These are phyloP conservation scores for Allobates femoralis DNA, from an alignment of 2,797 vertebrate genomes.

Conservation along the genomic window DNA sequence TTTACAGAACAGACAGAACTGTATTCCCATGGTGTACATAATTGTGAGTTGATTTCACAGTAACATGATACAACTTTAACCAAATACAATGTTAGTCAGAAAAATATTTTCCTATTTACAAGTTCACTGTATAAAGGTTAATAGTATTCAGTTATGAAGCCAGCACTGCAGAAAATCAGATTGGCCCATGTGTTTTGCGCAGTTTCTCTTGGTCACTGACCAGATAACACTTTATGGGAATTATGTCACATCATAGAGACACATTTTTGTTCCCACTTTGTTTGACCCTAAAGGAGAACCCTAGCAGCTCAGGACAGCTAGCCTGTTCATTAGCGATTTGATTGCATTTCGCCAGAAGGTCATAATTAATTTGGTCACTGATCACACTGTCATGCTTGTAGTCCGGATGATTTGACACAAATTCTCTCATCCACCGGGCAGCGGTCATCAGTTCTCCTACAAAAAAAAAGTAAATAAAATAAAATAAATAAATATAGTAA, in stretches of 20 bases:
- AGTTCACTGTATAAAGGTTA: slow-evolving; percentile 81
- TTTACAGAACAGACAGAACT: slow-evolving; percentile 68
- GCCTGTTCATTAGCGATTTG: slow-evolving; percentile 86
- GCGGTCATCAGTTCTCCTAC: slow-evolving; percentile 96
- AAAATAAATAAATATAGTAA: too few relatives aligned
- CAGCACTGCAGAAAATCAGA: slow-evolving; percentile 68
- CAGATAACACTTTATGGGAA: slow-evolving; percentile 38
- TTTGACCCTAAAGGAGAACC: slow-evolving; percentile 83
- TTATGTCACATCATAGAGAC: slow-evolving; percentile 64
- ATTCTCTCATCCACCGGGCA: slow-evolving; percentile 97
- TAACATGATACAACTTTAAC: slow-evolving; percentile 82
- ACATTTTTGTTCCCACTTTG: slow-evolving; percentile 74
- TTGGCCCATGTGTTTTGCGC: slow-evolving; percentile 70
- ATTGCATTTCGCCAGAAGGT: slow-evolving; percentile 89
- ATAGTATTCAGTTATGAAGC: slow-evolving; percentile 72
- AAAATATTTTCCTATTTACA: slow-evolving; percentile 95
- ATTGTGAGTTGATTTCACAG: slow-evolving; percentile 75
- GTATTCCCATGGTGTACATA: slow-evolving; percentile 74
- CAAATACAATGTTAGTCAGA: slow-evolving; percentile 95
- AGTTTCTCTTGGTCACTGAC: slow-evolving; percentile 78
- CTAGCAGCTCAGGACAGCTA: slow-evolving; percentile 91
- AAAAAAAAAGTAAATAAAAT: slow-evolving; percentile 47
- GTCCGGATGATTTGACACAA: slow-evolving; percentile 86
- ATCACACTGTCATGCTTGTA: slow-evolving; percentile 96
- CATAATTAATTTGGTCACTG: slow-evolving; percentile 94